A percentile compares a stretch with the other conserved stretches of the same genome.
These are phyloP conservation scores for Fukomys damarensis DNA, from an alignment of 2,113 vertebrate species.

Conservation along the genomic window DNA sequence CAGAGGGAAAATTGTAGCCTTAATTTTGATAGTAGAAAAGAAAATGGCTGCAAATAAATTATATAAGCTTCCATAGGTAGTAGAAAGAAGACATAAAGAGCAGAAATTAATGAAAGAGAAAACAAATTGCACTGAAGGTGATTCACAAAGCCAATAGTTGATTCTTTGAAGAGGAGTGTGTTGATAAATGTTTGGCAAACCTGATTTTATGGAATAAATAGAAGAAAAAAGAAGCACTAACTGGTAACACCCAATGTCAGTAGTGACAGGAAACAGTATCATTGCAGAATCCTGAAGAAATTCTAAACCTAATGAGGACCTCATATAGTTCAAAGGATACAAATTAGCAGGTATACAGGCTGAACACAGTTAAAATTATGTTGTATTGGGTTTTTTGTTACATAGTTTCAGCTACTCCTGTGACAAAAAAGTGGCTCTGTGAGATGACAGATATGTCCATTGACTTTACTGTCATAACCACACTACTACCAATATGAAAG, in stretches of 20 bases:
- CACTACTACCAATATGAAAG: neutral
- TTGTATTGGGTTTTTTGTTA: neutral
- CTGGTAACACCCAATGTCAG: neutral
- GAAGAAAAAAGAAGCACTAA: neutral
- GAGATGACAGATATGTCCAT: neutral
- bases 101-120: conserved; percentile 6
- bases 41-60: neutral
- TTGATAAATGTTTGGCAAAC: neutral
- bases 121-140: neutral
- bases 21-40: neutral
- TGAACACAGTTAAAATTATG: neutral
- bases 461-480: neutral
- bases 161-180: neutral
- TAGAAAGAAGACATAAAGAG: neutral
- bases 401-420: neutral
- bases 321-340: neutral
- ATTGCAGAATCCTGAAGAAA: neutral
- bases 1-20: neutral
- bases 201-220: neutral
- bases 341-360: neutral
- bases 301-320: neutral
- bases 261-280: neutral
- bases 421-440: neutral
- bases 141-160: neutral
- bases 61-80: neutral